Percentiles rank a stretch among this genome's conserved stretches.
phyloP scores from a whole-genome alignment of 2,888 invertebrate species.

The Pimpla rufipes region DNA sequence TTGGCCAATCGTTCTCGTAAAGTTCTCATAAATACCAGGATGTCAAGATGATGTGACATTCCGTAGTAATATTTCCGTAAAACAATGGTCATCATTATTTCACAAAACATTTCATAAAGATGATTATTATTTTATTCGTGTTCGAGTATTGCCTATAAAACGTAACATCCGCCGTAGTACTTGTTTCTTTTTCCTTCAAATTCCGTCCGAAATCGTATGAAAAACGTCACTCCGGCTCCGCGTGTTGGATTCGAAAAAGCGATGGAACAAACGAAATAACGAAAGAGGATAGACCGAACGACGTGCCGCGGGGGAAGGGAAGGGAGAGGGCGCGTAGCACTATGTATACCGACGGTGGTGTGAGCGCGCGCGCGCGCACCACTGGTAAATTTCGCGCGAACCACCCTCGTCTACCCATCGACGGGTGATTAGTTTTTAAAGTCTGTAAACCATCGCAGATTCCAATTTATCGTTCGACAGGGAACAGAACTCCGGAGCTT shows the following conservation, averaged over 20 bases:
- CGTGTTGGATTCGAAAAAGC: background rate
- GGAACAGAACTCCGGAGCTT: conserved; percentile 40
- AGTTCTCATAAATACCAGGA: no score
- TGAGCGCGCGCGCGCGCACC: background rate
- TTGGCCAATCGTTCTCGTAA: no score
- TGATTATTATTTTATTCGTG: background rate
- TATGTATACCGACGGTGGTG: background rate
- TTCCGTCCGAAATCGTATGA: background rate
- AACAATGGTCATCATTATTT: background rate
- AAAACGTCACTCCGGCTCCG: background rate
- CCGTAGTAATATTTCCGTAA: background rate
- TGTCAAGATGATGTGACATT: background rate
- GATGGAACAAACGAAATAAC: conserved; percentile 7
- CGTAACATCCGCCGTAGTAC: background rate
- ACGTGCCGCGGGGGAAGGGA: background rate
- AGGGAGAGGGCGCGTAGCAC: background rate
- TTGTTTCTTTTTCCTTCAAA: background rate
- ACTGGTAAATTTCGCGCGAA: conserved; percentile 8
- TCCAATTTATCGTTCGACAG: conserved; percentile 64
- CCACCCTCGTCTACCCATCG: conserved; percentile 31
- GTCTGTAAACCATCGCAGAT: conserved; percentile 62
- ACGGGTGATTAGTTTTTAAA: conserved; percentile 66
- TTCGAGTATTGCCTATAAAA: background rate
- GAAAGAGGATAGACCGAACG: conserved; percentile 31
- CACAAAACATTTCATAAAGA: background rate